These are phyloP conservation scores for Metopia argyrocephala DNA, from an alignment of 2,888 invertebrate species.

Conservation along the genomic window DNA sequence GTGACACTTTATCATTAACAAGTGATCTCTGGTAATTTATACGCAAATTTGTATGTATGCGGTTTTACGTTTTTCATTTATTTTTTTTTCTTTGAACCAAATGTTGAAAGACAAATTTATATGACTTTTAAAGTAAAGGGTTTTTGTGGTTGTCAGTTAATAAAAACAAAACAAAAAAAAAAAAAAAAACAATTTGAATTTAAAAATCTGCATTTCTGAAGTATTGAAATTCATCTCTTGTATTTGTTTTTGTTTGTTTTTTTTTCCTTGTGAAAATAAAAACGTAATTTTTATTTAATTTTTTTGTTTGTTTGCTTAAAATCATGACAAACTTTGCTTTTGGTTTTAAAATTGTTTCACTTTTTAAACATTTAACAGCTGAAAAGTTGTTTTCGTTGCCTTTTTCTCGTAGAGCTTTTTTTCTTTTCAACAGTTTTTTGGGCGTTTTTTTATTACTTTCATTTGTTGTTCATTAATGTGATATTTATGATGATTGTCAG, in stretches of 20 bases:
- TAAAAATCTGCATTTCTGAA: too few species aligned
- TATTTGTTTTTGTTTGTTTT: background rate
- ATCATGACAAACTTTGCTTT: background rate
- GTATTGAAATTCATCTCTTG: background rate
- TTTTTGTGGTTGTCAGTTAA: background rate
- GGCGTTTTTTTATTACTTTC: background rate
- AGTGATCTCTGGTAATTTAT: slow-evolving; percentile 51
- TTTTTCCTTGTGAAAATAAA: background rate
- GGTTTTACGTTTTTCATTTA: background rate
- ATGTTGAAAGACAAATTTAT: slow-evolving; percentile 9
- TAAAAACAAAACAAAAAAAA: too few species aligned
- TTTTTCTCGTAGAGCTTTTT: background rate
- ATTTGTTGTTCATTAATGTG: background rate
- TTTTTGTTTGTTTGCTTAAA: background rate
- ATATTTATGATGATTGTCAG: background rate
- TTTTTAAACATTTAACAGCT: background rate
- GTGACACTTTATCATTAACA: slow-evolving; percentile 37
- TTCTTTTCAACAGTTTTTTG: background rate
- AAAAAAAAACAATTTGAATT: too few species aligned
- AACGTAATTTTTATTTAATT: background rate
- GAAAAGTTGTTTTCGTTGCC: background rate
- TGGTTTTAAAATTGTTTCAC: background rate
- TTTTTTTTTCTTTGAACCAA: too few species aligned
- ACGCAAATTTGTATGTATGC: too few species aligned
- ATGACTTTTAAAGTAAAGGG: slow-evolving; percentile 14